Evolutionary conservation across 2,888 invertebrate genomes (phyloP).

Genomic region (Celastrina argiolus): DNA sequence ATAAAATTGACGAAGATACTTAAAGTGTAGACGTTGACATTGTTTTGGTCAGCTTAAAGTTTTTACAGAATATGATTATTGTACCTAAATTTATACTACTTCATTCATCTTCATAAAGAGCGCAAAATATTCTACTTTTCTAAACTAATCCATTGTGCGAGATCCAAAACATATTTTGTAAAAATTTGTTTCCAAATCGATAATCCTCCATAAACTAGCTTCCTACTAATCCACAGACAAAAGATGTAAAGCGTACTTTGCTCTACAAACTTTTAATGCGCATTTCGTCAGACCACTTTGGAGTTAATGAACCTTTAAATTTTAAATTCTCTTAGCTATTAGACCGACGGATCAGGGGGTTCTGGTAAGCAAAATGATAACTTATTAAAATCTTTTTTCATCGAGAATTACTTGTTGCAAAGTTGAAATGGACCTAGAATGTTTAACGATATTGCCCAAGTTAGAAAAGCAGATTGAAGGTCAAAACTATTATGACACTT

Average conservation of each 20-base stretch:
- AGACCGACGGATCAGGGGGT: conserved; percentile 6
- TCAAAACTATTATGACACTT: neutral
- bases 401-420: neutral
- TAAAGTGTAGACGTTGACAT: neutral
- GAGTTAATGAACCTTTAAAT: conserved; percentile 39
- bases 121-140: neutral
- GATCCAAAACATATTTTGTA: neutral
- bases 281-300: conserved; percentile 40
- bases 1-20: neutral
- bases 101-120: neutral
- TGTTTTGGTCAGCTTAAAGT: neutral
- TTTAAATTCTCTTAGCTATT: conserved; percentile 29
- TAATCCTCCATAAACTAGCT: conserved; percentile 25
- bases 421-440: conserved; percentile 3
- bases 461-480: neutral
- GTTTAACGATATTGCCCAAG: conserved; percentile 3
- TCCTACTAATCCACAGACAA: conserved; percentile 37
- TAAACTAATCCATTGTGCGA: neutral
- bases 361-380: conserved; percentile 28
- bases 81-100: too few relatives aligned
- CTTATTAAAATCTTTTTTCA: conserved; percentile 6
- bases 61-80: neutral
- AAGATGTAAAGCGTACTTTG: conserved; percentile 35
- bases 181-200: neutral
- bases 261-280: conserved; percentile 45